Percentiles rank a stretch among this genome's conserved stretches.
These are phyloP conservation scores for Leptosomus discolor DNA, from an alignment of 2,113 vertebrate species.

Conservation along the genomic window DNA sequence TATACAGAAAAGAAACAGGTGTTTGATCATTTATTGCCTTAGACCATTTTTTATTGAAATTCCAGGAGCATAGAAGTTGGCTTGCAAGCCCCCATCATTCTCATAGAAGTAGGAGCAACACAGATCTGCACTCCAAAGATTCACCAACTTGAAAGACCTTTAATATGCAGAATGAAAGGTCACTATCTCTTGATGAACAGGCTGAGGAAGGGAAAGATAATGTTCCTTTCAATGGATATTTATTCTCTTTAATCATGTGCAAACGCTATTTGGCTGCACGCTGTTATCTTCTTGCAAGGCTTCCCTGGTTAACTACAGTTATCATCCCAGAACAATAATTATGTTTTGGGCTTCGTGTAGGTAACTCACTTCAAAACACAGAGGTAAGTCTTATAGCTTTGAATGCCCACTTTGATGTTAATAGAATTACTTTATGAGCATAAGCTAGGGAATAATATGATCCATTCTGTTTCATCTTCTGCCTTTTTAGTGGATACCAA, in stretches of 20 bases:
- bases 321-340: background rate
- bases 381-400: background rate
- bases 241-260: conserved; percentile 51
- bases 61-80: conserved; percentile 29
- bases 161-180: background rate
- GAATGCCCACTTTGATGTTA: conserved; percentile 19
- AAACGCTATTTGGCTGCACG: conserved; percentile 40
- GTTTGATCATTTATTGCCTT: conserved; percentile 40
- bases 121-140: background rate
- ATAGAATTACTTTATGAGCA: conserved; percentile 25
- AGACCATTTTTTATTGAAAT: conserved; percentile 32
- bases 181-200: background rate
- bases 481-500: conserved; percentile 29
- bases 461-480: conserved; percentile 49
- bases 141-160: conserved; percentile 51
- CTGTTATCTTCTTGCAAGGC: conserved; percentile 33
- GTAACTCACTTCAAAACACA: background rate
- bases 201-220: background rate
- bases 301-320: conserved; percentile 41
- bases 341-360: background rate
- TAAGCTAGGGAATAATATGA: conserved; percentile 27
- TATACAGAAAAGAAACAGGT: conserved; percentile 48
- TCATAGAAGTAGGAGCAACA: background rate
- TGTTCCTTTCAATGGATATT: background rate
- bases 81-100: conserved; percentile 43